These are phyloP conservation scores for Sclerodermus sp. DNA, from an alignment of 2,888 invertebrate species.

Conservation along the genomic window DNA sequence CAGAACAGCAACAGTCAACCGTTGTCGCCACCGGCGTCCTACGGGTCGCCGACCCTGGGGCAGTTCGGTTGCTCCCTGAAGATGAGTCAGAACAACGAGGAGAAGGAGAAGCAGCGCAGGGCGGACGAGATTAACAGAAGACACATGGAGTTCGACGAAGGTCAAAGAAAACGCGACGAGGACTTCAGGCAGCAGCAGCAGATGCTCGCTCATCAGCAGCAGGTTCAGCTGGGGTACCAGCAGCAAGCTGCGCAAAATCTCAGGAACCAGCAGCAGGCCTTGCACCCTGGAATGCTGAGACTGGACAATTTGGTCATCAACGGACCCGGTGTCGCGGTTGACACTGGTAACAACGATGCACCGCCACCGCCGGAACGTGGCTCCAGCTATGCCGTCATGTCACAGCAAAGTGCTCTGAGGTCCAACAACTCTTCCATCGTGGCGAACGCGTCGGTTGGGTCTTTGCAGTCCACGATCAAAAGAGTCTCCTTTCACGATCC, in stretches of 20 bases:
- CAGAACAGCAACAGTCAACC: constrained; percentile 22
- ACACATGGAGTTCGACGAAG: constrained; percentile 62
- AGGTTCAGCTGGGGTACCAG: constrained; percentile 44
- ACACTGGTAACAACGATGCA: constrained; percentile 56
- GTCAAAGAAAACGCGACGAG: constrained; percentile 59
- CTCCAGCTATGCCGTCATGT: constrained; percentile 86
- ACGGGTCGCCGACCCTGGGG: constrained; percentile 30
- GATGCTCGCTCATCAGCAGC: constrained; percentile 41
- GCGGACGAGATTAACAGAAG: constrained; percentile 63
- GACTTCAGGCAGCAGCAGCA: constrained; percentile 54
- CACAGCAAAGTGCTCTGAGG: constrained; percentile 63
- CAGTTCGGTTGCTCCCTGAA: constrained; percentile 41
- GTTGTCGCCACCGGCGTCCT: constrained; percentile 28
- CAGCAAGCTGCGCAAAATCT: constrained; percentile 42
- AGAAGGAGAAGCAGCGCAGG: constrained; percentile 58
- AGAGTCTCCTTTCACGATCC: constrained; percentile 77
- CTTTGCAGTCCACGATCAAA: constrained; percentile 59
- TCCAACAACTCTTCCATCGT: constrained; percentile 51
- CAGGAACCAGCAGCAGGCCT: constrained; percentile 34
- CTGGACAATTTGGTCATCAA: constrained; percentile 54
- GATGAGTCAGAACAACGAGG: constrained; percentile 47
- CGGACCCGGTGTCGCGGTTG: constrained; percentile 48
- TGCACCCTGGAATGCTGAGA: constrained; percentile 51
- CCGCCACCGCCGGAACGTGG: constrained; percentile 84
- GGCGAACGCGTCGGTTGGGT: constrained; percentile 43